These are phyloP conservation scores for Zaprionus bogoriensis DNA, from an alignment of 2,888 invertebrate genomes.

Conservation along the genomic window DNA sequence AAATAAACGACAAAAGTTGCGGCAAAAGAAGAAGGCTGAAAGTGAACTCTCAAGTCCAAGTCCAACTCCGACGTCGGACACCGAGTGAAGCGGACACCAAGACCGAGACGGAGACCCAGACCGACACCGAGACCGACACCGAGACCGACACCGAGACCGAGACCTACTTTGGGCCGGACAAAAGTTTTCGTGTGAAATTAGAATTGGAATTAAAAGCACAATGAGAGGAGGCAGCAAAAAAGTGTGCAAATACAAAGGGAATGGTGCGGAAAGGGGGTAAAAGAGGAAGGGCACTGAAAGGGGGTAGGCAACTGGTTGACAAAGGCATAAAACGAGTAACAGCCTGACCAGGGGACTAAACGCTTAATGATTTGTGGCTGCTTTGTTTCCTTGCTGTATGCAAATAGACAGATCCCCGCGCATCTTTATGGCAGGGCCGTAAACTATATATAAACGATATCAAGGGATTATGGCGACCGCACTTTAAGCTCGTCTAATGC, in stretches of 20 bases:
- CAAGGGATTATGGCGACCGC: not conserved
- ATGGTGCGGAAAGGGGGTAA: not conserved
- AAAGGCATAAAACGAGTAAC: slow-evolving; percentile 2
- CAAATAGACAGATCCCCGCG: too few relatives aligned
- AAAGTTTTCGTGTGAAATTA: slow-evolving; percentile 68
- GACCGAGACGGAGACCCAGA: too few relatives aligned
- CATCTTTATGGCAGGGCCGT: too few relatives aligned
- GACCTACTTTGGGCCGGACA: slow-evolving; percentile 15
- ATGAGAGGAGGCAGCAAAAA: slow-evolving; percentile 12
- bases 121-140: too few relatives aligned
- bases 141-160: too few relatives aligned
- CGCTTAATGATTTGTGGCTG: slow-evolving; percentile 23
- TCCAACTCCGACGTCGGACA: too few relatives aligned
- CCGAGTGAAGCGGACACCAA: too few relatives aligned
- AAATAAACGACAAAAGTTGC: slow-evolving; percentile 39
- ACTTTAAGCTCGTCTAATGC: not conserved
- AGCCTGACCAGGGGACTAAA: slow-evolving; percentile 1
- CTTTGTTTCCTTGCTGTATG: not conserved
- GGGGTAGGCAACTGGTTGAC: not conserved
- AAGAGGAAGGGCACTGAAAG: not conserved
- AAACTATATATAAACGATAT: not conserved
- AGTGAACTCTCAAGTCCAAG: not conserved
- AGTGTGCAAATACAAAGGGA: too few relatives aligned
- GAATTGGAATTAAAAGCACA: slow-evolving; percentile 66
- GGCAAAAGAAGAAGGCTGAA: not conserved